Evolutionary conservation across 2,888 invertebrate species (phyloP).

Genomic region (Sesia apiformis): DNA sequence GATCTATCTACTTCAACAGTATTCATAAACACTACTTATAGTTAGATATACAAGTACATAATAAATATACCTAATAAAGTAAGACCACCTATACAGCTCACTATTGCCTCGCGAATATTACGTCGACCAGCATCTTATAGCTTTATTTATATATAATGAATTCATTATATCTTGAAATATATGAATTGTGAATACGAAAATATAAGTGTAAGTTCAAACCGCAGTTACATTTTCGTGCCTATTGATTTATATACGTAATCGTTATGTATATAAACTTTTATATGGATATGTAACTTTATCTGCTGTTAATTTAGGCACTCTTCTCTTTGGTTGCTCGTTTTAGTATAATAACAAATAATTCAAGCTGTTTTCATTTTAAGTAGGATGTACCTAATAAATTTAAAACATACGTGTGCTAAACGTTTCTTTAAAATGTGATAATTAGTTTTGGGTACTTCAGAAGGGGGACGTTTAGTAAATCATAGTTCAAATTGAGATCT

Average conservation of each 20-base stretch:
- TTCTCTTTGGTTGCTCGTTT: neutral
- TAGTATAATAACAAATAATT: neutral
- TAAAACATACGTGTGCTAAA: slow-evolving; percentile 27
- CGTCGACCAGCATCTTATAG: slow-evolving; percentile 19
- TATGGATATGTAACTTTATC: no score
- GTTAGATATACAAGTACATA: slow-evolving; percentile 37
- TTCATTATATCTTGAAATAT: no score
- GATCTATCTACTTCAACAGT: slow-evolving; percentile 70
- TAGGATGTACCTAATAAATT: neutral
- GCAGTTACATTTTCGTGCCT: no score
- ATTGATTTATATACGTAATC: no score
- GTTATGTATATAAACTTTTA: no score
- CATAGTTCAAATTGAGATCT: slow-evolving; percentile 72
- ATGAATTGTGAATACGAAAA: no score
- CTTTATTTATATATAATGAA: no score
- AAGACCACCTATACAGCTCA: slow-evolving; percentile 30
- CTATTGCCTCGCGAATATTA: slow-evolving; percentile 41
- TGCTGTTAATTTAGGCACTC: no score
- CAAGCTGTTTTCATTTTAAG: neutral
- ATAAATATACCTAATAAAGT: slow-evolving; percentile 15
- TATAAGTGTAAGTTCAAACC: no score
- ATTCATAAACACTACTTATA: slow-evolving; percentile 63
- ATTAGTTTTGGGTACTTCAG: slow-evolving; percentile 50
- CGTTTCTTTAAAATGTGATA: slow-evolving; percentile 60
- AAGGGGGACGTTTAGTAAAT: slow-evolving; percentile 48